Evolutionary conservation across 2,888 invertebrate genomes (phyloP), one percentile per base, ranked within the genome.

Genomic region (Pecten maximus): DNA sequence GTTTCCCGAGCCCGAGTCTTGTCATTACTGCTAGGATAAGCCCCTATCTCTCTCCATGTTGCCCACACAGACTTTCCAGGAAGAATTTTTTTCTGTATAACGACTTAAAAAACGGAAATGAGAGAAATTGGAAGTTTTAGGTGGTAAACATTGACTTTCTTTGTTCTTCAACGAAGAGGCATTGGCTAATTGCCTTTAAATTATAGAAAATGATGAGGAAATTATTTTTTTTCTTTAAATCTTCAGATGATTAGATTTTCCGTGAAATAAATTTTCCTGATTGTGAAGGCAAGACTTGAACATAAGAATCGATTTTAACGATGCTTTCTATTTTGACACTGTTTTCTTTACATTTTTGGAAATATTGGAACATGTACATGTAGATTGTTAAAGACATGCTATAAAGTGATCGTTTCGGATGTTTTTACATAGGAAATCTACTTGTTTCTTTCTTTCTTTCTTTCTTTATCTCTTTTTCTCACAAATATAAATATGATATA

Each of bases 191-290:
- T 74, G 74, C 74, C 74, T 74, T 74, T 74, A 74, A 74, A 74
- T 74, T 74, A 74, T 74, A 74, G 74, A 74, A 74, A 74, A 35
- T 28, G 74, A 74, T 74, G 74, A 28, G 0, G 74, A 74, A 74
- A 74, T 74, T 74, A 74, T 35, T 74, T 74, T 35, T 74, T 74
- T 74, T 12, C 35, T 74, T 74, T 74, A 74, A 74, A 74, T 74
- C 74, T 74, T 74, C 74, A 15, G 74, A 74, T 74, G 74, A 74
- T 74, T 74, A 74, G 74, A 74, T 74, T 74, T 74, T 74, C 74
- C 74, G 35, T 74, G 74, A 74, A 74, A 74, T 35, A 74, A 74
- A 74, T 74, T 28, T 74, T 74, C 74, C 35, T 74, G 74, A 74
- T 35, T 74, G 54, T 54, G 54, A 54, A 54, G 74, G 35, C 19